Evolutionary conservation across 2,797 vertebrate species (phyloP).

Genomic region (Notolabrus celidotus): DNA sequence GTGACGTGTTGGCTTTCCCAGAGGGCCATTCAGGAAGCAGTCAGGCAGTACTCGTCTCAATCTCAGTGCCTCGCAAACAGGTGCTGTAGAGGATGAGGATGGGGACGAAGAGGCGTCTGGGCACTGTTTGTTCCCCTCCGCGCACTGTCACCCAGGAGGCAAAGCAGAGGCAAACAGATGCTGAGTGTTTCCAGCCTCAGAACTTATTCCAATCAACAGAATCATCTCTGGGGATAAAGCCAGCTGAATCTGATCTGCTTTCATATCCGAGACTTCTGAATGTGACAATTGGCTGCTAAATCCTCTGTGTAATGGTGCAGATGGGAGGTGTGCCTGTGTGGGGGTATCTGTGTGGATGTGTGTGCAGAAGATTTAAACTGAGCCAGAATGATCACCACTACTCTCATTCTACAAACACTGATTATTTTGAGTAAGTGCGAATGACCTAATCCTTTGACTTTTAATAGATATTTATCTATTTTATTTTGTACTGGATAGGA

Average conservation of each 20-base stretch:
- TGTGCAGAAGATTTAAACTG: slow-evolving; percentile 29
- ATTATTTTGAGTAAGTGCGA: not conserved
- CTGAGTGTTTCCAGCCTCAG: slow-evolving; percentile 61
- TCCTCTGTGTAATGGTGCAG: slow-evolving; percentile 70
- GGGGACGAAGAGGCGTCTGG: slow-evolving; percentile 23
- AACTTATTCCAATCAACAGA: slow-evolving; percentile 74
- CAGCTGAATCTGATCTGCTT: slow-evolving; percentile 65
- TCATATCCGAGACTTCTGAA: slow-evolving; percentile 54
- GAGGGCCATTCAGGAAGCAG: slow-evolving; percentile 27
- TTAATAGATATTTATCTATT: slow-evolving; percentile 50
- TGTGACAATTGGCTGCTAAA: slow-evolving; percentile 69
- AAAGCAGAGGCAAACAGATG: slow-evolving; percentile 64
- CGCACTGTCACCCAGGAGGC: slow-evolving; percentile 55
- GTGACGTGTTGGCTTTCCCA: slow-evolving; percentile 33
- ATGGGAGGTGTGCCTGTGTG: slow-evolving; percentile 42
- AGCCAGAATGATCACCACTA: slow-evolving; percentile 19
- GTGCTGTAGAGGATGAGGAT: slow-evolving; percentile 45
- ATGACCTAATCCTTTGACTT: slow-evolving; percentile 45
- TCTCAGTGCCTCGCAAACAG: slow-evolving; percentile 46
- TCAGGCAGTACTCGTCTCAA: slow-evolving; percentile 14
- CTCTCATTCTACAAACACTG: slow-evolving; percentile 24
- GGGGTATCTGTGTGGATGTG: slow-evolving; percentile 25
- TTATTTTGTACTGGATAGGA: not conserved
- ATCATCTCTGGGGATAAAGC: slow-evolving; percentile 64
- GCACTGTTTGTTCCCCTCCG: slow-evolving; percentile 58